Conservation (phyloP, 2,797 vertebrate genomes). For the Poeciliopsis infans region DNA sequence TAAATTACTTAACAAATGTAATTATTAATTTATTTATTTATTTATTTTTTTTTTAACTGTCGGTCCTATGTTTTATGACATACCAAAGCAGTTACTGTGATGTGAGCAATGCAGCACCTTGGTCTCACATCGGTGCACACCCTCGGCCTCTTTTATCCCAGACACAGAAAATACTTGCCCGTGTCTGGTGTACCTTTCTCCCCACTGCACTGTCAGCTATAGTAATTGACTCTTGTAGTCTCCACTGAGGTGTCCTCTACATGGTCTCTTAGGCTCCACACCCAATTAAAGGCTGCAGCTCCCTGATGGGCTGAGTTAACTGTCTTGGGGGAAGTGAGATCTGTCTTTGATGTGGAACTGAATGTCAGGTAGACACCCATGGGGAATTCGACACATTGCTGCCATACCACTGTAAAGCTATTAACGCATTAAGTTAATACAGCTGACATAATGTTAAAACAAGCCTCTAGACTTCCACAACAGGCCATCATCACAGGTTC, state of each 20-base stretch:
- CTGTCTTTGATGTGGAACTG: slow-evolving; percentile 64
- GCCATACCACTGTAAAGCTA: slow-evolving; percentile 23
- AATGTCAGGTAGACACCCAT: slow-evolving; percentile 30
- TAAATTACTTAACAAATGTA: neutral
- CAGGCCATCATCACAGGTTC: slow-evolving; percentile 12
- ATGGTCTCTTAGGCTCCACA: slow-evolving; percentile 65
- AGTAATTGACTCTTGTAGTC: slow-evolving; percentile 76
- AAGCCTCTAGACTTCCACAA: slow-evolving; percentile 29
- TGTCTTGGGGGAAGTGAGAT: slow-evolving; percentile 41
- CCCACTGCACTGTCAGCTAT: slow-evolving; percentile 65
- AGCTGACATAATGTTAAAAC: slow-evolving; percentile 37
- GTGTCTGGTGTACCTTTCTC: slow-evolving; percentile 67
- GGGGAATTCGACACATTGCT: slow-evolving; percentile 20
- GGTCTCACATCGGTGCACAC: slow-evolving; percentile 51
- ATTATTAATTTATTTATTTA: too few relatives aligned
- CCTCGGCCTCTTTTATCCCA: slow-evolving; percentile 53
- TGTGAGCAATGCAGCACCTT: slow-evolving; percentile 49
- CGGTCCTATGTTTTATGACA: neutral
- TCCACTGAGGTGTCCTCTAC: slow-evolving; percentile 67
- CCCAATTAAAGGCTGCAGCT: slow-evolving; percentile 70
- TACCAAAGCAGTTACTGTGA: slow-evolving; percentile 29
- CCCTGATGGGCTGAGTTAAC: slow-evolving; percentile 52
- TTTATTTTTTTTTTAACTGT: neutral
- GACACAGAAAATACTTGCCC: slow-evolving; percentile 54
- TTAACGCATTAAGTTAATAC: slow-evolving; percentile 43